These are phyloP conservation scores for Dipodomys ordii DNA, from an alignment of 2,113 vertebrate genomes.

Conservation along the genomic window DNA sequence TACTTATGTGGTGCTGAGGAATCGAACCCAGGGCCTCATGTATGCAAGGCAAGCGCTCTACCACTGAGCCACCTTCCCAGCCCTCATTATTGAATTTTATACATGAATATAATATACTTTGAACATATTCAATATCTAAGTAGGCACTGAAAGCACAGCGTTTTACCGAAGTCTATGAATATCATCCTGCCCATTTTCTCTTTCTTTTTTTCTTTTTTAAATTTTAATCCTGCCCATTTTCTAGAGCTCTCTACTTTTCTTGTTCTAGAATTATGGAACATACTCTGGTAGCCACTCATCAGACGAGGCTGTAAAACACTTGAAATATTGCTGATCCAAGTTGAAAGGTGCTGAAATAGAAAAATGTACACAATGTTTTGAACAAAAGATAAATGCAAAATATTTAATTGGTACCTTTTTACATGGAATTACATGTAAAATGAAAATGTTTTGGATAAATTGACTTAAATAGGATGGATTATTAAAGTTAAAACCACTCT, in stretches of 20 bases:
- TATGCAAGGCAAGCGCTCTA: too few relatives aligned
- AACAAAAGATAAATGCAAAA: not conserved
- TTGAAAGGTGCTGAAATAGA: not conserved
- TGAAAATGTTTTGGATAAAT: not conserved
- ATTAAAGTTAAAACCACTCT: slow-evolving; percentile 9
- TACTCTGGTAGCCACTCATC: not conserved
- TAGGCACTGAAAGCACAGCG: slow-evolving; percentile 28
- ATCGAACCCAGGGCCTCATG: too few relatives aligned
- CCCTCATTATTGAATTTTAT: too few relatives aligned
- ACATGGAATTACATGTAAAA: not conserved
- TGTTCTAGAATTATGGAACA: not conserved
- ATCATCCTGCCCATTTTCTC: not conserved
- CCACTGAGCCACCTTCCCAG: too few relatives aligned
- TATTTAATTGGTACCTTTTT: not conserved
- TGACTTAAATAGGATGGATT: not conserved
- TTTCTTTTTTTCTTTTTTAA: too few relatives aligned
- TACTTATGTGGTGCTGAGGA: too few relatives aligned
- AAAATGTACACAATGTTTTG: too few relatives aligned
- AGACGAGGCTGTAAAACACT: not conserved
- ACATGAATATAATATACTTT: too few relatives aligned
- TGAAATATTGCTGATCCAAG: not conserved
- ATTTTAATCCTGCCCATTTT: not conserved
- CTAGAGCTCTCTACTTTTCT: not conserved
- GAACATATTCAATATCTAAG: not conserved
- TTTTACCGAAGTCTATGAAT: not conserved